Evolutionary conservation across 2,113 vertebrate genomes (phyloP), one percentile per base, ranked within the genome.

Genomic region (Spermophilus dauricus): DNA sequence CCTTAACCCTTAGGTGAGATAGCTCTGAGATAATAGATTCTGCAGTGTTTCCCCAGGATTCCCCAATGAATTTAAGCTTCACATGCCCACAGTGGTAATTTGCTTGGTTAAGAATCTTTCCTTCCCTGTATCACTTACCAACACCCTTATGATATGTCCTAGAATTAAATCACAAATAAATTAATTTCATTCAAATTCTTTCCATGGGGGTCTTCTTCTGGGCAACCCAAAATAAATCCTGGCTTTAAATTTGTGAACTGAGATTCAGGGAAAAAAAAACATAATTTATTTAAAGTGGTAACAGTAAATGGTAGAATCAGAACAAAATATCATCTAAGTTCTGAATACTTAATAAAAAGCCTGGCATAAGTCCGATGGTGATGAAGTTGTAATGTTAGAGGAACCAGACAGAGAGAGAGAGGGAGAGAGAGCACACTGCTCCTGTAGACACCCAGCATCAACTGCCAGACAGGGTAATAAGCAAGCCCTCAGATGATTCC

Each of bases 131-230:
- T 75, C 56, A 67, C 39, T 78, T 91, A 48, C 42, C 32, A 91
- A 4, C 56, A 88, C 42, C 63, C 73, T 80, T 91, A 65, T 93
- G 73, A 85, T 94, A 67, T 37, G 37, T 88, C n/a, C 58, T 85
- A 24, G 53, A 37, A 82, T 95, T 86, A 86, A 86, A 34, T 90
- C 34, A 78, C 75, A 83, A 88, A 69, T 65, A 84, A 92, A 80
- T 67, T 83, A 89, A 3, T 58, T 95, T 53, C 73, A 91, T 9
- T 86, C 82, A 88, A 28, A 93, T 58, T 86, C 32, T 83, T 96
- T 48, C 48, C 22, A n/a, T 73, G 14, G 63, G 39, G 7, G 37
- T 80, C 86, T 80, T 89, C 39, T 93, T 94, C 69, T 90, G 65
- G 32, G 12, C 48, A 94, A 24, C 22, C 77, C 70, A 83, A 65